Conservation (phyloP, 1,140 invertebrate genomes). For the Heliconius himera region DNA sequence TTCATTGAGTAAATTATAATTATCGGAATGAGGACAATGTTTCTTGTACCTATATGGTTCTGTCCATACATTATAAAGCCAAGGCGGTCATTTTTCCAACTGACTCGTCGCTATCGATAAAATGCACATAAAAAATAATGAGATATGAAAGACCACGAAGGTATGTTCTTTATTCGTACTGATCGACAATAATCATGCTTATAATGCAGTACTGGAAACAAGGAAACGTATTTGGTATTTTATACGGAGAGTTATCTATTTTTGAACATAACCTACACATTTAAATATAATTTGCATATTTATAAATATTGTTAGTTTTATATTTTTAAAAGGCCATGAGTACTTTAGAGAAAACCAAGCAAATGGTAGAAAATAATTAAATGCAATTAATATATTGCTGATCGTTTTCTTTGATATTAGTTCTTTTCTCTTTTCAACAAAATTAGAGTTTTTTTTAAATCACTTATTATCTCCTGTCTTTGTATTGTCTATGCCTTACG, state of each 20-base stretch:
- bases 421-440: too few species aligned
- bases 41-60: not conserved
- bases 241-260: not conserved
- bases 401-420: too few species aligned
- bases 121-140: conserved; percentile 6
- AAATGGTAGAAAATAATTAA: too few species aligned
- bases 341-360: not conserved
- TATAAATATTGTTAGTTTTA: not conserved
- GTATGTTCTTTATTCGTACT: not conserved
- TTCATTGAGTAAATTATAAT: not conserved
- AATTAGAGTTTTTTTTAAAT: too few species aligned
- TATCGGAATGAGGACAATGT: not conserved
- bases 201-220: not conserved
- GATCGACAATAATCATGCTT: not conserved
- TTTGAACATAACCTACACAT: not conserved
- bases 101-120: not conserved
- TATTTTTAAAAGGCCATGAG: not conserved
- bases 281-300: not conserved
- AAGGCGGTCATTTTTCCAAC: not conserved
- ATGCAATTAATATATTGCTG: too few species aligned
- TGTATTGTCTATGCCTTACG: too few species aligned
- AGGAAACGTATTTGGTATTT: not conserved
- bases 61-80: not conserved
- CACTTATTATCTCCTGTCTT: too few species aligned
- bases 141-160: not conserved